Evolutionary conservation across 2,113 vertebrate genomes (phyloP), one percentile per base, ranked within the genome.

Genomic region (human): DNA sequence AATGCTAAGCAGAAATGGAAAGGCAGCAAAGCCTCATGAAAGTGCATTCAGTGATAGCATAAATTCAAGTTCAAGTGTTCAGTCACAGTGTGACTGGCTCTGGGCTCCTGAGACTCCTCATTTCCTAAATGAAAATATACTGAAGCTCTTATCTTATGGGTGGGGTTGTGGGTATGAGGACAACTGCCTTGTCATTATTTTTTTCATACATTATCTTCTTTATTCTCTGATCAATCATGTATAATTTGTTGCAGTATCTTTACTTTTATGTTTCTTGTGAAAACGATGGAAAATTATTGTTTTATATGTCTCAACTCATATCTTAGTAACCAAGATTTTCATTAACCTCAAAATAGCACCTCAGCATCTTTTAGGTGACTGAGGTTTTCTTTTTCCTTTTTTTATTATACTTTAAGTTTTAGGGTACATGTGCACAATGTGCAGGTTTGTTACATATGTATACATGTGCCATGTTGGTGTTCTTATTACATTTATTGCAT

Each of bases 21-120:
- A 45, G 35, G n/a, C 9, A 9, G 27, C 50, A 66, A 55, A 83
- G 32, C 5, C 1, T 6, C 12, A 25, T 8, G 27, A 48, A 75
- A 75, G 57, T 40, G 0, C 0, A 0, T 5, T 45, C 50, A 35
- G 14, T 35, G 22, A 68, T 0, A 3, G 6, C 48, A 3, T 40
- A 43, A 57, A 14, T 50, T 76, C 30, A 82, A 57, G 22, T 50
- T 76, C 30, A 82, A 68, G 32, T 35, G 32, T 72, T 50, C 13
- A 3, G 18, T 66, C 68, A 9, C 16, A 52, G 17, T 0, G 1
- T 3, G 35, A 43, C 45, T 6, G 59, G 14, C 50, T 35, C 38
- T 48, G 22, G 45, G 40, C 23, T 72, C 48, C 68, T 35, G 35
- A 8, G 48, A 38, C 14, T 6, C 0, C 4, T 59, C 20, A 20